A percentile compares a stretch with the other conserved stretches of the same genome.
Evolutionary conservation across 2,888 invertebrate genomes (phyloP).

Genomic region (Zhuqinia jingwanae): DNA sequence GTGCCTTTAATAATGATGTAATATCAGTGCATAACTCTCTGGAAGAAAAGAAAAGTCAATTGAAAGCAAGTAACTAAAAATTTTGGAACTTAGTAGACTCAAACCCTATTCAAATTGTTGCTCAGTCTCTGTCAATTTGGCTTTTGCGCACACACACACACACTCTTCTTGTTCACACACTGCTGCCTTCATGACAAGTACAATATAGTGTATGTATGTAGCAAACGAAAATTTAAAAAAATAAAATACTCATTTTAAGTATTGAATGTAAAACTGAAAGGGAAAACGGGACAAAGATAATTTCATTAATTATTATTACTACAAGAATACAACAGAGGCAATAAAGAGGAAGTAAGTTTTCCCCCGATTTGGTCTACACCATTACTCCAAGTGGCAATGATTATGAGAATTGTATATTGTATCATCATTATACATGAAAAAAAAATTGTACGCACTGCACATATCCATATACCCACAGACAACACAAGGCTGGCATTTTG

Average conservation of each 20-base stretch:
- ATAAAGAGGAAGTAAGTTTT: constrained; percentile 65
- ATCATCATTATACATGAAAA: constrained; percentile 19
- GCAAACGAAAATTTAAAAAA: no score
- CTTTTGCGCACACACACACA: background rate
- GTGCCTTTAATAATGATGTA: no score
- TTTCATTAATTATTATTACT: constrained; percentile 43
- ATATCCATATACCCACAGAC: background rate
- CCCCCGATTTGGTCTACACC: constrained; percentile 68
- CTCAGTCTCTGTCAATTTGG: constrained; percentile 32
- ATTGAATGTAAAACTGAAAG: constrained; percentile 51
- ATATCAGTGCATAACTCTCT: no score
- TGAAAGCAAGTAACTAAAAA: no score
- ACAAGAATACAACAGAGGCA: constrained; percentile 4
- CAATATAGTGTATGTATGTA: no score
- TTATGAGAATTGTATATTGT: constrained; percentile 54
- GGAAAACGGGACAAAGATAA: constrained; percentile 62
- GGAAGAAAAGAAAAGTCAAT: no score
- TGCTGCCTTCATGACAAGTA: no score
- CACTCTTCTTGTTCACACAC: background rate
- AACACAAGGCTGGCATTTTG: constrained; percentile 62
- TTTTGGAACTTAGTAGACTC: no score
- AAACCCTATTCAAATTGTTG: background rate
- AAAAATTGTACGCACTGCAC: constrained; percentile 39
- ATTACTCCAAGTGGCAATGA: constrained; percentile 70
- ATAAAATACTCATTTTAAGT: no score